Evolutionary conservation across 2,113 vertebrate genomes (phyloP).

Genomic region (Vulpes lagopus): DNA sequence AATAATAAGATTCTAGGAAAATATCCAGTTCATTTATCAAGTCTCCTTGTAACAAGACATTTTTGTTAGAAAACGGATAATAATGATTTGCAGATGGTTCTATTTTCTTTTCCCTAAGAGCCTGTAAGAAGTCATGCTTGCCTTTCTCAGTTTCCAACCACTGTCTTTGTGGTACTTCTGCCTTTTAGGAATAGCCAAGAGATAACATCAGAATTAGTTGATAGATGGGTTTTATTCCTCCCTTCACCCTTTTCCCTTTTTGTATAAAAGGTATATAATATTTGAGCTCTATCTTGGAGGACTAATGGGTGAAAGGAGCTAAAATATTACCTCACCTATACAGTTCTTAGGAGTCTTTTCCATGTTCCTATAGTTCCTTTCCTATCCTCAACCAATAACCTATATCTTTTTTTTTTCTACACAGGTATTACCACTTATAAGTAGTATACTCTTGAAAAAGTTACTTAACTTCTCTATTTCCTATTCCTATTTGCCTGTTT

Average conservation of each 20-base stretch:
- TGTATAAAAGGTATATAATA: not conserved
- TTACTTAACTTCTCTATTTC: not conserved
- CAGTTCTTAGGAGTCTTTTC: not conserved
- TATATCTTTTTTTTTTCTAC: not conserved
- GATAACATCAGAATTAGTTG: not conserved
- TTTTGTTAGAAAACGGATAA: slow-evolving; percentile 28
- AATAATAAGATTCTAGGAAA: slow-evolving; percentile 46
- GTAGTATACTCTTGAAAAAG: not conserved
- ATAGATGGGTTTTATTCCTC: not conserved
- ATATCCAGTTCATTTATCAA: slow-evolving; percentile 37
- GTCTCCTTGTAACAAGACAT: not conserved
- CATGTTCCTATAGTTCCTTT: not conserved
- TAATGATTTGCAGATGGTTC: not conserved
- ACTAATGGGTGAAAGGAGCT: not conserved
- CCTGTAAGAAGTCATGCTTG: not conserved
- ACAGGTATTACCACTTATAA: not conserved
- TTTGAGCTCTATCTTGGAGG: not conserved
- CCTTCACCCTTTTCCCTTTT: not conserved
- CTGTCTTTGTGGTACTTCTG: not conserved
- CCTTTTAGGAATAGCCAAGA: not conserved
- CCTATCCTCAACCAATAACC: not conserved
- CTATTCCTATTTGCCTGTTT: not conserved
- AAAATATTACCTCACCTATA: not conserved
- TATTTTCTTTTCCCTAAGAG: slow-evolving; percentile 36
- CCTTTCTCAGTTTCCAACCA: not conserved